A percentile compares a stretch with the other conserved stretches of the same genome.
Conservation (phyloP, 2,888 invertebrate genomes). For the Ophion ellenae region DNA sequence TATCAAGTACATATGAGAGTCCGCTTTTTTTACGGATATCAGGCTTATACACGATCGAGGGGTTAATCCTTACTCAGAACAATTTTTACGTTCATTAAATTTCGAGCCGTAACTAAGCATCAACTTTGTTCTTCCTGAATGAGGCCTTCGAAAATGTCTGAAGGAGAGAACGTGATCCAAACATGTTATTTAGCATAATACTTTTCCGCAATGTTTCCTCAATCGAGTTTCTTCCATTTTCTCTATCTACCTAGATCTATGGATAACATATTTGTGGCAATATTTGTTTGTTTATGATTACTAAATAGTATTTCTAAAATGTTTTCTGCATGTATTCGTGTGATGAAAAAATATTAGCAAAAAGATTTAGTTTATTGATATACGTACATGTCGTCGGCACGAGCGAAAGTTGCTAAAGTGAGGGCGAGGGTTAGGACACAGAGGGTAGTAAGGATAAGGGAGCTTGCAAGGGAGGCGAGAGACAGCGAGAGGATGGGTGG, state of each 20-base stretch:
- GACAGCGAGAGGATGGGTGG: constrained; percentile 83
- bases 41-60: constrained; percentile 18
- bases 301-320: constrained; percentile 51
- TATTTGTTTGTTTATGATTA: constrained; percentile 40
- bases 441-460: constrained; percentile 80
- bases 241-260: constrained; percentile 34
- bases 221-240: background rate
- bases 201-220: background rate
- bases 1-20: constrained; percentile 23
- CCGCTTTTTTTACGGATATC: constrained; percentile 4
- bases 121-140: no score
- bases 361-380: constrained; percentile 42
- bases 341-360: background rate
- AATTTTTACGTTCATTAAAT: constrained; percentile 44
- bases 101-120: no score
- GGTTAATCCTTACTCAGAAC: constrained; percentile 30
- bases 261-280: constrained; percentile 19
- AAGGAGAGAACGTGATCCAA: no score
- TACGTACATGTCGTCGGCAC: constrained; percentile 83
- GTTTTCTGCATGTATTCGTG: background rate
- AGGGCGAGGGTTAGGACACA: constrained; percentile 81
- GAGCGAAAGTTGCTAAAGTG: constrained; percentile 81
- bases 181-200: no score
- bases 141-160: no score
- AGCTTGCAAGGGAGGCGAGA: constrained; percentile 82